Conservation (phyloP, 2,113 vertebrate genomes). For the Micronycteris hirsuta region DNA sequence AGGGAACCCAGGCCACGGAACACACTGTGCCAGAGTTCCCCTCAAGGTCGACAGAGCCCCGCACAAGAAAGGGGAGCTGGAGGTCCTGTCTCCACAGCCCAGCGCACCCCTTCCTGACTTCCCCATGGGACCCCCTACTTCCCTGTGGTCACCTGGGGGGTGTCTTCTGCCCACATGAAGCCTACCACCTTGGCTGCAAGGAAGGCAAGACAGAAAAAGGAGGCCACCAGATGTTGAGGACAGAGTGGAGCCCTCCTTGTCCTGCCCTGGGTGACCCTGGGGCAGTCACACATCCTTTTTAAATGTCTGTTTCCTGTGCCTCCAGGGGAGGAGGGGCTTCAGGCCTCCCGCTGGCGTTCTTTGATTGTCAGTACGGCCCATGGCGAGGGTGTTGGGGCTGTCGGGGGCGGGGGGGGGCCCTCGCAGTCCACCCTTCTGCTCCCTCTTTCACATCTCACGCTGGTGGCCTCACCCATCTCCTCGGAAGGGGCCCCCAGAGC, state of each 20-base stretch:
- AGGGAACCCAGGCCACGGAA: not conserved
- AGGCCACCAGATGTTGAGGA: not conserved
- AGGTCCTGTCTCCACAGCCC: not conserved
- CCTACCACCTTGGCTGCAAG: not conserved
- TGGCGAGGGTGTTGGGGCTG: not conserved
- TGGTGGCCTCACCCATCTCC: not conserved
- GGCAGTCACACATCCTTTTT: not conserved
- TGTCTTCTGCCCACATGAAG: not conserved
- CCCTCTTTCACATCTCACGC: not conserved
- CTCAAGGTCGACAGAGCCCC: not conserved
- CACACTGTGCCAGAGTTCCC: not conserved
- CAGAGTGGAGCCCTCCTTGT: not conserved
- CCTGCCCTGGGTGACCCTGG: not conserved
- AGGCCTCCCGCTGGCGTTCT: not conserved
- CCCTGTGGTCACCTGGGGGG: not conserved
- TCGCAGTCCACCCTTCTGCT: not conserved
- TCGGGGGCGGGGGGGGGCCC: not conserved
- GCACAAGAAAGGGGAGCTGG: accelerated
- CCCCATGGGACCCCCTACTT: not conserved
- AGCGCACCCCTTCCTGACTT: not conserved
- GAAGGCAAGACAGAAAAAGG: not conserved
- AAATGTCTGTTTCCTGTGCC: not conserved
- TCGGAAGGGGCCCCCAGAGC: not conserved
- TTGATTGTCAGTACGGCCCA: not conserved
- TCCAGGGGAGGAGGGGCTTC: not conserved